Conservation (phyloP, 1,140 invertebrate genomes). For the Thaumatotibia leucotreta region DNA sequence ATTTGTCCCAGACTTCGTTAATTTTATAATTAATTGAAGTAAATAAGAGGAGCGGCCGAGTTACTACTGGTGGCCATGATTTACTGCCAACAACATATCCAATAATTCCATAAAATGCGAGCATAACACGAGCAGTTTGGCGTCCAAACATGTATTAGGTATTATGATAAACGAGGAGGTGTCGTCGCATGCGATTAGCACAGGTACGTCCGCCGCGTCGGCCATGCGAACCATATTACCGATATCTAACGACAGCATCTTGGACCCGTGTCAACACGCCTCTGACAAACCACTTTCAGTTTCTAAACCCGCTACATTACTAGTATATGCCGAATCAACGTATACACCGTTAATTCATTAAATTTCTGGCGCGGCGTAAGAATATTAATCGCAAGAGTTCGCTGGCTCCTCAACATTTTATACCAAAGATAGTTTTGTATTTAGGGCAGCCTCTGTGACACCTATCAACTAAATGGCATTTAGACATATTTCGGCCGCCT, state of each 20-base stretch:
- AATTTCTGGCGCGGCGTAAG: background rate
- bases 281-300: conserved; percentile 50
- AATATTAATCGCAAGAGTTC: background rate
- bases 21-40: background rate
- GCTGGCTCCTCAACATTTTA: background rate
- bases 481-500: conserved; percentile 42
- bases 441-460: conserved; percentile 24
- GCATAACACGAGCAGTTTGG: conserved; percentile 21
- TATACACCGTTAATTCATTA: background rate
- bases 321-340: background rate
- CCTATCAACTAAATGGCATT: conserved; percentile 32
- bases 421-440: conserved; percentile 13
- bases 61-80: conserved; percentile 20
- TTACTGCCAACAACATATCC: conserved; percentile 37
- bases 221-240: conserved; percentile 54
- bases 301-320: conserved; percentile 23
- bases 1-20: no score
- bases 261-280: conserved; percentile 60
- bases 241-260: conserved; percentile 67
- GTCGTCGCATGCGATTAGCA: conserved; percentile 42
- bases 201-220: conserved; percentile 24
- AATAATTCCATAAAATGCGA: conserved; percentile 38
- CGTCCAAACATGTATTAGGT: conserved; percentile 16
- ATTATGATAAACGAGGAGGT: conserved; percentile 41
- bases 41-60: background rate